phyloP scores from a whole-genome alignment of 1,140 invertebrate genomes.

The Trachelipus rathkii region DNA sequence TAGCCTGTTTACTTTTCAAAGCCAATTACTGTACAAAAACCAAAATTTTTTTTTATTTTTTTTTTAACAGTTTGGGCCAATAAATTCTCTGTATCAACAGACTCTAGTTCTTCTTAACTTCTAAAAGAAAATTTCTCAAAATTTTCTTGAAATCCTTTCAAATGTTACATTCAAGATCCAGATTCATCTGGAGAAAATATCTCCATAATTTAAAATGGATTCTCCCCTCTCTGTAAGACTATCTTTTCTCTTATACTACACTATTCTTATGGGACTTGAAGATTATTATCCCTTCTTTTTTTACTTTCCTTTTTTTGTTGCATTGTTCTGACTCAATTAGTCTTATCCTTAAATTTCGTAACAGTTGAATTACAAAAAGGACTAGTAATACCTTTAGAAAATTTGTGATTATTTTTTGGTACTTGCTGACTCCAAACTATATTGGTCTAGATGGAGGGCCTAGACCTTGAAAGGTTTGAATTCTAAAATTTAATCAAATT shows the following conservation, averaged over 20 bases:
- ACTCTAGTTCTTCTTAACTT: background rate
- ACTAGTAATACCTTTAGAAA: background rate
- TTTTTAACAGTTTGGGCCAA: slow-evolving; percentile 32
- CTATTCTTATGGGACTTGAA: background rate
- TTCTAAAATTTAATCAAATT: no score
- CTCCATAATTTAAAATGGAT: no score
- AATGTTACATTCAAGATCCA: no score
- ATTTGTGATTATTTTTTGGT: background rate
- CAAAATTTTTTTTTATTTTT: no score
- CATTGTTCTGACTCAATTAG: background rate
- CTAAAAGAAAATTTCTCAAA: background rate
- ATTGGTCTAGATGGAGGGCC: no score
- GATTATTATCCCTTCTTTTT: background rate
- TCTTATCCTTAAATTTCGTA: background rate
- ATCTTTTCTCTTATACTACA: no score
- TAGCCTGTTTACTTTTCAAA: slow-evolving; percentile 30
- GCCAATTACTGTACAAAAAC: slow-evolving; percentile 41
- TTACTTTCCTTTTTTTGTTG: slow-evolving; percentile 13
- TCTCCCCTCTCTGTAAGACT: no score
- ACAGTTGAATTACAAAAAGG: background rate
- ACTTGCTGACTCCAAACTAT: background rate
- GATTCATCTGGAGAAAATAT: no score
- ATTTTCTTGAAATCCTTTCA: no score
- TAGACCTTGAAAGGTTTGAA: no score
- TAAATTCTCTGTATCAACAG: slow-evolving; percentile 24